Evolutionary conservation across 2,888 invertebrate genomes (phyloP), one percentile per base, ranked within the genome.

Genomic region (Terebella lapidaria): DNA sequence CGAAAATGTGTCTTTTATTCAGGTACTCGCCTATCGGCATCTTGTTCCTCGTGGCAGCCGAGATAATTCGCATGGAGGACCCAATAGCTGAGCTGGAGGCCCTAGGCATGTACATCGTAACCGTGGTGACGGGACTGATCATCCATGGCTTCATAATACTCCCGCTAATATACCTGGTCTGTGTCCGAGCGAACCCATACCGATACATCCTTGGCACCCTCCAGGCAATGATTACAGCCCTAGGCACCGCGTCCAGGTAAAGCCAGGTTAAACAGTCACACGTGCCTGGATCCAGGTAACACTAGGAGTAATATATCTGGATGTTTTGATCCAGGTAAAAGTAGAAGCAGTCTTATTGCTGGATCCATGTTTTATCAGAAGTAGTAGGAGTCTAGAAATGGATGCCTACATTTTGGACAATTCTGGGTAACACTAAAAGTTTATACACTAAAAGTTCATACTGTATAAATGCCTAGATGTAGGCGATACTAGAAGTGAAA

Each of bases 71-170:
- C 78, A 94, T 94, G 81, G 86, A 89, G 35, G 90, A 92, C 27
- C 89, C 94, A 72, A 85, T 85, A 0, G 87, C 87, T 3, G 86
- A 94, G 57, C 69, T 94, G 47, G 89, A 90, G 29, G 89, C 94
- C 59, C 83, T 97, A 54, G 96, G 95, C 20, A 83, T 90, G 84
- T 97, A 97, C 83, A 94, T 95, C 78, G 83, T 89, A 74, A 96
- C 96, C 0, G 96, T 97, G 0, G 57, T 78, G 47, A 63, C 70
- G n/a, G 97, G 96, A 0, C 84, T 97, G 22, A 87, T 91, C 74
- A 85, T 94, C 55, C 97, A 97, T 76, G 94, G 94, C 4, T 89
- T 96, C 73, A 87, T 95, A 24, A 88, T 94, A 0, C 85, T 97
- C 58, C 94, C 95, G 2, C 77, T 90, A 4, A 84, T 97, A 57